Conservation (phyloP, 1,140 invertebrate species). For the Brachionus calyciflorus region DNA sequence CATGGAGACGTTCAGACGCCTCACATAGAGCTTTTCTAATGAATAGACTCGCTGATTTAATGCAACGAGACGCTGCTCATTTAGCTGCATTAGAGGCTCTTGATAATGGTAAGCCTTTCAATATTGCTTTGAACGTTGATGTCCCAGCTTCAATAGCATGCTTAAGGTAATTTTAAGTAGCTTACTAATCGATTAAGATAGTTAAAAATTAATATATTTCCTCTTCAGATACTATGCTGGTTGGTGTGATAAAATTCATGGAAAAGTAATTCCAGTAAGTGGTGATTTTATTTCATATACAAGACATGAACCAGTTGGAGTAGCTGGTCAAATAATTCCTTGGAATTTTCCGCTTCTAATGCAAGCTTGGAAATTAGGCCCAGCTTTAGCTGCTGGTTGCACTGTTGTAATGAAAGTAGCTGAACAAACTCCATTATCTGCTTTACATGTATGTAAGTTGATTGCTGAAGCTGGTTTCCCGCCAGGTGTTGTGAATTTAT, state of each 20-base stretch:
- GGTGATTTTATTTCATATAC: slow-evolving; percentile 84
- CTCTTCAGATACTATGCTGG: slow-evolving; percentile 72
- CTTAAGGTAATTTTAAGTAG: slow-evolving; percentile 47
- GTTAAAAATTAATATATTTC: too few species aligned
- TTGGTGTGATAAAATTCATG: slow-evolving; percentile 84
- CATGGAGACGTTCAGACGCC: slow-evolving; percentile 77
- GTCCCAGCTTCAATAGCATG: slow-evolving; percentile 36
- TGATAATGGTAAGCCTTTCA: slow-evolving; percentile 83
- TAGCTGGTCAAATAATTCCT: slow-evolving; percentile 92
- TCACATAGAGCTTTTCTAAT: slow-evolving; percentile 69
- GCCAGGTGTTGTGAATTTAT: slow-evolving; percentile 50
- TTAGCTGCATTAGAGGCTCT: slow-evolving; percentile 76
- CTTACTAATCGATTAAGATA: too few species aligned
- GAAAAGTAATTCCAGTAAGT: slow-evolving; percentile 79
- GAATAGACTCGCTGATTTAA: slow-evolving; percentile 70
- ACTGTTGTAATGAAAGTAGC: slow-evolving; percentile 85
- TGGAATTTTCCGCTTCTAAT: slow-evolving; percentile 80
- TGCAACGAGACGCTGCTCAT: slow-evolving; percentile 70
- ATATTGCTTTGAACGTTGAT: slow-evolving; percentile 55
- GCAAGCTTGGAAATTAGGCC: slow-evolving; percentile 90
- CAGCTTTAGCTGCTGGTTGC: slow-evolving; percentile 81
- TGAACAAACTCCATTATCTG: slow-evolving; percentile 86
- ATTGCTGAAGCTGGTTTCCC: slow-evolving; percentile 67
- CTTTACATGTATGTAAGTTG: slow-evolving; percentile 74
- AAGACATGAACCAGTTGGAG: slow-evolving; percentile 89